Evolutionary conservation across 2,113 vertebrate species (phyloP).

Genomic region (Rhabdomys dilectus): DNA sequence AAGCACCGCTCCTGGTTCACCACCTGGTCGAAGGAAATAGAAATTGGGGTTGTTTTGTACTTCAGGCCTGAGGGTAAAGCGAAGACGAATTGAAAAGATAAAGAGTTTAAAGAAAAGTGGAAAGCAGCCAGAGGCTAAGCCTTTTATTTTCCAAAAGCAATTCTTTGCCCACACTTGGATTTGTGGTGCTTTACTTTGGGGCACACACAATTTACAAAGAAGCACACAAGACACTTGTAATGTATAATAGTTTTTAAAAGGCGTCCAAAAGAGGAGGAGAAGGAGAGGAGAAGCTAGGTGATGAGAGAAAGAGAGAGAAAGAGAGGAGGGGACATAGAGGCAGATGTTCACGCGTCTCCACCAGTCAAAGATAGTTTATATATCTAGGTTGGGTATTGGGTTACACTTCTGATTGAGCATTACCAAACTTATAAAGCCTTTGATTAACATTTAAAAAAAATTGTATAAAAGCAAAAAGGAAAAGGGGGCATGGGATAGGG

Average conservation of each 20-base stretch:
- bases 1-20: neutral
- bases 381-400: too few relatives aligned
- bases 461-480: too few relatives aligned
- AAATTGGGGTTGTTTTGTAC: slow-evolving; percentile 45
- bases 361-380: too few relatives aligned
- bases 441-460: too few relatives aligned
- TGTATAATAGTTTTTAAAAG: neutral
- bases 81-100: neutral
- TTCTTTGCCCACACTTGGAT: neutral
- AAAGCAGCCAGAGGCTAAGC: neutral
- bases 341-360: too few relatives aligned
- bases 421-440: too few relatives aligned
- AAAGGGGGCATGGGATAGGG: too few relatives aligned
- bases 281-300: too few relatives aligned
- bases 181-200: neutral
- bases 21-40: slow-evolving; percentile 40
- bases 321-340: too few relatives aligned
- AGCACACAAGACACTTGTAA: neutral
- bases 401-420: too few relatives aligned
- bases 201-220: slow-evolving; percentile 24
- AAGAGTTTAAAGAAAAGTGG: neutral
- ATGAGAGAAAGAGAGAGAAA: too few relatives aligned
- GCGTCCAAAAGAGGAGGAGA: neutral
- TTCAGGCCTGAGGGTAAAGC: neutral
- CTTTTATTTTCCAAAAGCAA: slow-evolving; percentile 6